phyloP scores from a whole-genome alignment of 2,797 vertebrate species.

The Pteronotus mesoamericanus region DNA sequence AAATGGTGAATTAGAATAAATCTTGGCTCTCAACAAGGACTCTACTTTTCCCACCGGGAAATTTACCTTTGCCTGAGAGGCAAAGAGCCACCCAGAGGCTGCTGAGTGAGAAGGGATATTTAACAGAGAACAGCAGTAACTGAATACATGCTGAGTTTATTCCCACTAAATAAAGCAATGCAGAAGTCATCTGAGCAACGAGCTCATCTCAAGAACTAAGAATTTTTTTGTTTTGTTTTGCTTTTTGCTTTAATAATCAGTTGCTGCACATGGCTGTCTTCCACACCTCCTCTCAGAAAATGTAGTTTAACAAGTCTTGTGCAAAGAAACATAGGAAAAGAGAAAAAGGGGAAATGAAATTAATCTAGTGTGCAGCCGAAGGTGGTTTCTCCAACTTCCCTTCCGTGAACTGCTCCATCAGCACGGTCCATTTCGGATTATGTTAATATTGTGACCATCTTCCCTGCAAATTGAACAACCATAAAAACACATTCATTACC shows the following conservation, averaged over 20 bases:
- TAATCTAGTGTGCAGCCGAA: background rate
- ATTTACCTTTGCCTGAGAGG: background rate
- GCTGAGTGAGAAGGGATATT: background rate
- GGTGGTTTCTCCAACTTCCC: background rate
- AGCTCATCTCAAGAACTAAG: background rate
- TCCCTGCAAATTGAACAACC: conserved; percentile 54
- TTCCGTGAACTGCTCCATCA: conserved; percentile 12
- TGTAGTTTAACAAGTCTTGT: background rate
- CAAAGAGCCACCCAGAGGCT: background rate
- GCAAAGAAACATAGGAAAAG: background rate
- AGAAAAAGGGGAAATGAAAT: background rate
- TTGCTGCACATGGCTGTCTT: background rate
- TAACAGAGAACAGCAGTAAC: background rate
- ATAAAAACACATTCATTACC: background rate
- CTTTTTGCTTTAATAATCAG: background rate
- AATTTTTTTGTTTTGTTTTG: background rate
- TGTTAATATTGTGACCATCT: background rate
- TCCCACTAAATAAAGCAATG: conserved; percentile 1
- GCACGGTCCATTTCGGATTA: conserved; percentile 40
- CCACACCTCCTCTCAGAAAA: conserved; percentile 5
- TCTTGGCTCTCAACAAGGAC: background rate
- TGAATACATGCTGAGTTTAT: conserved; percentile 47
- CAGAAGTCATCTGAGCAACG: background rate
- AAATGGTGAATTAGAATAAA: background rate
- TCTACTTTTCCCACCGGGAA: background rate